These are phyloP conservation scores for Caenorhabditis tropicalis DNA, from an alignment of 1,140 invertebrate genomes.

Conservation along the genomic window DNA sequence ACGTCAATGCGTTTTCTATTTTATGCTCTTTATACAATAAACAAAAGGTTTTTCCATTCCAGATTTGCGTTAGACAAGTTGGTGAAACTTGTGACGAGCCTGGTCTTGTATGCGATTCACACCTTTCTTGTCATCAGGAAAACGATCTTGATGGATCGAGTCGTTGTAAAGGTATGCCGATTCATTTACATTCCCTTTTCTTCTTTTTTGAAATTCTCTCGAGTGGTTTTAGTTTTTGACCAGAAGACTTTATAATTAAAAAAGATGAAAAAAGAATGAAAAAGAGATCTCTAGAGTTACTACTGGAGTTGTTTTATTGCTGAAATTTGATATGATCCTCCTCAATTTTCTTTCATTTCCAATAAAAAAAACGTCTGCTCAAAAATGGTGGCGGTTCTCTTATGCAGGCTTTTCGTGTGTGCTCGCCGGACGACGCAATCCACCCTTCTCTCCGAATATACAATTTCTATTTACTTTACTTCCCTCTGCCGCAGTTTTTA, in stretches of 20 bases:
- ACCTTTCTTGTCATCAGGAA: slow-evolving; percentile 46
- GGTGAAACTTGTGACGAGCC: slow-evolving; percentile 35
- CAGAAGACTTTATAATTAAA: slow-evolving; percentile 19
- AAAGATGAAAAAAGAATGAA: no score
- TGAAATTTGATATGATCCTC: slow-evolving; percentile 12
- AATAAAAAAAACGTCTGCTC: slow-evolving; percentile 16
- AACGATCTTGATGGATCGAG: slow-evolving; percentile 46
- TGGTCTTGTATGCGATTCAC: slow-evolving; percentile 35
- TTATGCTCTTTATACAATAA: slow-evolving; percentile 20
- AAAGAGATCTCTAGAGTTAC: slow-evolving; percentile 39
- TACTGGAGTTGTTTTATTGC: slow-evolving; percentile 29
- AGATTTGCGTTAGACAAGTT: slow-evolving; percentile 44
- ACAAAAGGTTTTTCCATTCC: neutral
- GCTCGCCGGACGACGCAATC: slow-evolving; percentile 34
- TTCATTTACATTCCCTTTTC: neutral
- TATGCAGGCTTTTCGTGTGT: slow-evolving; percentile 31
- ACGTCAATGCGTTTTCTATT: neutral
- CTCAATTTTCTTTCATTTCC: neutral
- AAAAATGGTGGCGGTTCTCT: slow-evolving; percentile 38
- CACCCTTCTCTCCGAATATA: slow-evolving; percentile 39
- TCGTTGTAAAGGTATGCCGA: slow-evolving; percentile 49
- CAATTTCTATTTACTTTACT: slow-evolving; percentile 45
- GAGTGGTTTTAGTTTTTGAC: neutral
- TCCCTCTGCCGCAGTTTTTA: slow-evolving; percentile 40
- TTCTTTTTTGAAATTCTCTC: neutral